Percentiles rank a stretch among this genome's conserved stretches.
phyloP scores from a whole-genome alignment of 2,888 invertebrate genomes.

The Alcis repandata region DNA sequence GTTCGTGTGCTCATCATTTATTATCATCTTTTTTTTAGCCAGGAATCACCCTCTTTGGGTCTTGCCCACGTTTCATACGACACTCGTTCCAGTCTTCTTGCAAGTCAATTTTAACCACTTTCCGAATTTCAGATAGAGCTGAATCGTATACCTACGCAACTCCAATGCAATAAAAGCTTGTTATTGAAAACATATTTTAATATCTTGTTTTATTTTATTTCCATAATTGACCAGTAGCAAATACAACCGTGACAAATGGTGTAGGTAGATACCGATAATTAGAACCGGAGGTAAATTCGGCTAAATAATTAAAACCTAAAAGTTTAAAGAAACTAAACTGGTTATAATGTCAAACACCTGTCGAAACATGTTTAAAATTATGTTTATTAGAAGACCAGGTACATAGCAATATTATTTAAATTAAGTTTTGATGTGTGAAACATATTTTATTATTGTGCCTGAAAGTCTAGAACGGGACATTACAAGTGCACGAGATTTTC shows the following conservation, averaged over 20 bases:
- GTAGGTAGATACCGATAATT: constrained; percentile 8
- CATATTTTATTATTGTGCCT: background rate
- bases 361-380: constrained; percentile 27
- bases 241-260: background rate
- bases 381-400: constrained; percentile 9
- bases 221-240: background rate
- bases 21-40: no score
- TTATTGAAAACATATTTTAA: no score
- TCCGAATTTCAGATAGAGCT: no score
- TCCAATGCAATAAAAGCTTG: no score
- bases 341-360: constrained; percentile 35
- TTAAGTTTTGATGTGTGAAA: background rate
- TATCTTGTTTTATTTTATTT: no score
- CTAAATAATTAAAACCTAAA: constrained; percentile 11
- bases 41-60: no score
- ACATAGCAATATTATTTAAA: constrained; percentile 19
- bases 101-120: no score
- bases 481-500: background rate
- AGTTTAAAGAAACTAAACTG: constrained; percentile 28
- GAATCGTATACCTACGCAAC: no score
- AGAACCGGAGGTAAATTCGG: constrained; percentile 19
- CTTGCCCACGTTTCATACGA: no score
- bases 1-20: no score
- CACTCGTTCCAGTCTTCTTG: no score
- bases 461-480: background rate